These are phyloP conservation scores for Diadema setosum DNA, from an alignment of 35 echinoderm and acorn worm genomes.

Conservation along the genomic window DNA sequence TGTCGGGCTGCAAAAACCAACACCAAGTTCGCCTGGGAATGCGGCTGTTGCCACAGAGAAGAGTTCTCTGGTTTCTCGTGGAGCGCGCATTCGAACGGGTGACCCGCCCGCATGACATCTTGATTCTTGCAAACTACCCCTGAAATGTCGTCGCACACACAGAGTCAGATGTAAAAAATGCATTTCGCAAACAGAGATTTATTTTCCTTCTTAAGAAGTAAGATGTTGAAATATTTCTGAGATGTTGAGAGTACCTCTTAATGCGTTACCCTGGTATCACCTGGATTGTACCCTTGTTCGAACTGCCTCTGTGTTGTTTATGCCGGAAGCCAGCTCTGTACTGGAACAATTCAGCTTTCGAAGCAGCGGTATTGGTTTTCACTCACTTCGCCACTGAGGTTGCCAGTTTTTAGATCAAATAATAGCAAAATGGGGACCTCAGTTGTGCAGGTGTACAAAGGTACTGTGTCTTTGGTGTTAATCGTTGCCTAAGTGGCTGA, in stretches of 20 bases:
- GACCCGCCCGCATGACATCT: neutral
- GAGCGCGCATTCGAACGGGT: neutral
- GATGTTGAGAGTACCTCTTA: neutral
- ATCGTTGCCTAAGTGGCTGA: conserved; percentile 16
- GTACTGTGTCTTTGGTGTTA: conserved; percentile 26
- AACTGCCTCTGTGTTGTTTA: neutral
- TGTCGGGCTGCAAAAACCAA: conserved; percentile 30
- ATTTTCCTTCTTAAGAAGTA: too few relatives aligned
- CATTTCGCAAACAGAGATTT: too few relatives aligned
- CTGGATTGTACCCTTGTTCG: neutral
- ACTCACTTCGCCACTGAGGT: neutral
- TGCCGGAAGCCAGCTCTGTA: neutral
- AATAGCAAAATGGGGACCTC: neutral
- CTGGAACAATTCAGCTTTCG: neutral
- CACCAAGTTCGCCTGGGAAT: conserved; percentile 26
- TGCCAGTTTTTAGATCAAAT: neutral
- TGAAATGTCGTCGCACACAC: neutral
- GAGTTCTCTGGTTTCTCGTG: neutral
- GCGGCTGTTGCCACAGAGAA: conserved; percentile 23
- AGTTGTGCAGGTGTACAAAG: neutral
- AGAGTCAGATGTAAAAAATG: neutral
- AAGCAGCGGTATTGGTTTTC: conserved; percentile 1
- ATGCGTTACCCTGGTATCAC: neutral
- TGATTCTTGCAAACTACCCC: neutral
- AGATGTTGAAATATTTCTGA: neutral